Percentiles rank a stretch among this genome's conserved stretches.
Evolutionary conservation across 2,797 vertebrate genomes (phyloP).

Genomic region (Onychomys arenicola): DNA sequence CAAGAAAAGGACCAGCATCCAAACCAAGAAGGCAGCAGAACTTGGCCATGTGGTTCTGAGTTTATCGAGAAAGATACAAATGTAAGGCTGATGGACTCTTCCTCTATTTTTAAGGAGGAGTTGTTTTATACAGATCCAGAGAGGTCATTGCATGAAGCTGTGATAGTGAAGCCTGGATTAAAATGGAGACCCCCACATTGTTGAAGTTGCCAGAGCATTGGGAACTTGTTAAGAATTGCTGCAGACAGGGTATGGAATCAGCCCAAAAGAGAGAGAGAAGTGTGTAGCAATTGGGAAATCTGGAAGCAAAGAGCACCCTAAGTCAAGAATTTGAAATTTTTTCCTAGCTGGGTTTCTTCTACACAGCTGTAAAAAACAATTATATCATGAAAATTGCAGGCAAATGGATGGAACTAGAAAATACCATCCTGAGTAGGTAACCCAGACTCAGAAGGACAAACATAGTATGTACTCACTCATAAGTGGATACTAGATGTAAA

Average conservation of each 20-base stretch:
- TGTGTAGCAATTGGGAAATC: background rate
- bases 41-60: background rate
- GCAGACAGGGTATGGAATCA: background rate
- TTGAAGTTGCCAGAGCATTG: background rate
- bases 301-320: background rate
- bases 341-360: background rate
- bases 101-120: background rate
- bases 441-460: no score
- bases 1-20: background rate
- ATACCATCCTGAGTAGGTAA: no score
- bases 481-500: no score
- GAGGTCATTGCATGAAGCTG: background rate
- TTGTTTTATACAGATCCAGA: background rate
- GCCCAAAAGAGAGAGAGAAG: background rate
- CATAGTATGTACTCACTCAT: no score
- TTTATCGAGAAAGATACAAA: background rate
- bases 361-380: no score
- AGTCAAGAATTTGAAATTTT: background rate
- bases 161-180: background rate
- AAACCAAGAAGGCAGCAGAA: background rate
- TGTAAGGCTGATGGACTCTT: background rate
- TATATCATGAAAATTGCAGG: no score
- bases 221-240: background rate
- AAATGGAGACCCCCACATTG: background rate
- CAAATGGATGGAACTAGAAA: no score